A percentile compares a stretch with the other conserved stretches of the same genome.
These are phyloP conservation scores for Momotus momota DNA, from an alignment of 2,797 vertebrate genomes.

Conservation along the genomic window DNA sequence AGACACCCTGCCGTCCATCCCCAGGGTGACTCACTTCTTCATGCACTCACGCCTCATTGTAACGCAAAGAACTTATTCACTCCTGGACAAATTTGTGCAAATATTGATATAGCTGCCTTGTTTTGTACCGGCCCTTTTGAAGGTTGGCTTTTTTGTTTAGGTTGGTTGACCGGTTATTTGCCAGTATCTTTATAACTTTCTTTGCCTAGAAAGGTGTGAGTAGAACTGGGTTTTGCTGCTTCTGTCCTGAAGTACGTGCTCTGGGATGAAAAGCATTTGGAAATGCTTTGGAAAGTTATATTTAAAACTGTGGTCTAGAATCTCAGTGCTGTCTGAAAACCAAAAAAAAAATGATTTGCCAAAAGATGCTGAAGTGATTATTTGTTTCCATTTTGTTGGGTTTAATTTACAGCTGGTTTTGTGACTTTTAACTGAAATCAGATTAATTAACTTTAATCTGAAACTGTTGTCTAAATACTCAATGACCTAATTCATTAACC, in stretches of 20 bases:
- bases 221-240: background rate
- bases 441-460: background rate
- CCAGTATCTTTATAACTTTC: background rate
- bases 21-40: background rate
- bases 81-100: background rate
- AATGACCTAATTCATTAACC: background rate
- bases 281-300: background rate
- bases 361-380: background rate
- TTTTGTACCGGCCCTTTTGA: background rate
- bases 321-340: background rate
- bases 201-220: background rate
- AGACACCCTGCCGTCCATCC: background rate
- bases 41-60: background rate
- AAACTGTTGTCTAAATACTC: background rate
- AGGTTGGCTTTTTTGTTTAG: background rate
- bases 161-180: background rate
- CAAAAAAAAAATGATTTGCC: background rate
- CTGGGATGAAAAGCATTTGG: background rate
- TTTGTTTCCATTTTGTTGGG: background rate
- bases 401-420: background rate
- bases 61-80: background rate
- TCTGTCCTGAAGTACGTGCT: background rate
- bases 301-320: background rate
- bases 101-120: slow-evolving; percentile 2
- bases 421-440: slow-evolving; percentile 5